Conservation (phyloP, 2,888 invertebrate genomes). For the Macrophya alboannulata region DNA sequence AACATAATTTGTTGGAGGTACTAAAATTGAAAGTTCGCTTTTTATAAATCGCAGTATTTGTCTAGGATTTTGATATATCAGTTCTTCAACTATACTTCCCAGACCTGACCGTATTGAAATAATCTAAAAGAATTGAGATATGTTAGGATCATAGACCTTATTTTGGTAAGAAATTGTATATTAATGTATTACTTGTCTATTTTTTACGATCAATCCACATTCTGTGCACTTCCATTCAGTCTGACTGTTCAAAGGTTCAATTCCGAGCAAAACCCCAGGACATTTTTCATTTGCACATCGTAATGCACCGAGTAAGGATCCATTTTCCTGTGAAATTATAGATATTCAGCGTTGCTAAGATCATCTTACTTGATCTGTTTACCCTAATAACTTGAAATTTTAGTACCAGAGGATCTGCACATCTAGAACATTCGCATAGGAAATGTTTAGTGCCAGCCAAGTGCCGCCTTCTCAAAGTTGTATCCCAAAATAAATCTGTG, state of each 20-base stretch:
- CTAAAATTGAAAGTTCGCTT: constrained; percentile 81
- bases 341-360: neutral
- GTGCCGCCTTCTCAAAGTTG: constrained; percentile 84
- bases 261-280: constrained; percentile 82
- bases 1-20: constrained; percentile 84
- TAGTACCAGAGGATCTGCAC: constrained; percentile 83
- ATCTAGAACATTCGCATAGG: constrained; percentile 85
- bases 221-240: constrained; percentile 84
- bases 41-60: constrained; percentile 83
- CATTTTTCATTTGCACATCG: constrained; percentile 82
- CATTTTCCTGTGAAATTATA: constrained; percentile 81
- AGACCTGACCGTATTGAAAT: constrained; percentile 75
- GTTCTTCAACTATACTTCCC: constrained; percentile 82
- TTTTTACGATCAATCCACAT: constrained; percentile 81
- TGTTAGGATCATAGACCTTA: constrained; percentile 15
- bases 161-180: neutral
- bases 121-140: constrained; percentile 66
- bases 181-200: constrained; percentile 79
- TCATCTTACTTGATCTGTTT: neutral
- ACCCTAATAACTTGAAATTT: neutral
- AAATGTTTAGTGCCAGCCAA: constrained; percentile 87
- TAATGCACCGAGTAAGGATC: constrained; percentile 83
- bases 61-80: constrained; percentile 81
- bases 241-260: constrained; percentile 81
- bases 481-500: constrained; percentile 86